Percentiles rank a stretch among this genome's conserved stretches.
Conservation (phyloP, 30 jellyfish, hydroid and myxozoan species). For the Aurelia sp. region DNA sequence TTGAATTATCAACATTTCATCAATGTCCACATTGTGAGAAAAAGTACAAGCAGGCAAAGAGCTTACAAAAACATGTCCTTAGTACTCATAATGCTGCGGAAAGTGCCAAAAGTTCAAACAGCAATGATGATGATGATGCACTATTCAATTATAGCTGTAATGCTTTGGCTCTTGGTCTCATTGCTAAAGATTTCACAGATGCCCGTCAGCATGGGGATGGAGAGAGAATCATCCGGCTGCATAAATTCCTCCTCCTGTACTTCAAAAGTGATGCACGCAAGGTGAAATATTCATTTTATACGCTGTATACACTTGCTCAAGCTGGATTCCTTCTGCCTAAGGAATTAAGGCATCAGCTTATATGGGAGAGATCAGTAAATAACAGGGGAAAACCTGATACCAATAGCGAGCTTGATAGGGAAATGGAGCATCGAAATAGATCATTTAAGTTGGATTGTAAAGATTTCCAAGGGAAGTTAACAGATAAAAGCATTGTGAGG, state of each 20-base stretch:
- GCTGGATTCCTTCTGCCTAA: slow-evolving; percentile 14
- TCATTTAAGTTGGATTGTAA: slow-evolving; percentile 19
- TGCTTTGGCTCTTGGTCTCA: background rate
- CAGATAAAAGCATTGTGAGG: slow-evolving; percentile 12
- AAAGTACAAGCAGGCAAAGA: background rate
- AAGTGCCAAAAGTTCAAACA: no score
- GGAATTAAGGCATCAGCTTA: slow-evolving; percentile 2
- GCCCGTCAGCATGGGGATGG: slow-evolving; percentile 51
- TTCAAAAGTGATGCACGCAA: background rate
- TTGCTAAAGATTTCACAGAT: slow-evolving; percentile 11
- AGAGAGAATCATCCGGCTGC: slow-evolving; percentile 19
- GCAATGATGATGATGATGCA: no score
- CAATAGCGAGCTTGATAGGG: slow-evolving; percentile 26
- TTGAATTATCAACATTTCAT: no score
- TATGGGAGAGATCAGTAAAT: slow-evolving; percentile 12
- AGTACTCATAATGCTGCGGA: no score
- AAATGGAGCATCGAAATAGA: slow-evolving; percentile 30
- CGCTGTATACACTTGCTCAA: slow-evolving; percentile 10
- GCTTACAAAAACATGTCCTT: background rate
- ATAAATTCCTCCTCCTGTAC: slow-evolving; percentile 7
- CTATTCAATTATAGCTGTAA: no score
- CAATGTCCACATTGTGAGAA: no score
- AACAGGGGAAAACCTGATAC: slow-evolving; percentile 16
- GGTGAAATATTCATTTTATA: slow-evolving; percentile 6
- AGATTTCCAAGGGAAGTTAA: slow-evolving; percentile 38